Base-by-base conservation (phyloP, 2,113 vertebrate genomes). In the Datnioides undecimradiatus region DNA sequence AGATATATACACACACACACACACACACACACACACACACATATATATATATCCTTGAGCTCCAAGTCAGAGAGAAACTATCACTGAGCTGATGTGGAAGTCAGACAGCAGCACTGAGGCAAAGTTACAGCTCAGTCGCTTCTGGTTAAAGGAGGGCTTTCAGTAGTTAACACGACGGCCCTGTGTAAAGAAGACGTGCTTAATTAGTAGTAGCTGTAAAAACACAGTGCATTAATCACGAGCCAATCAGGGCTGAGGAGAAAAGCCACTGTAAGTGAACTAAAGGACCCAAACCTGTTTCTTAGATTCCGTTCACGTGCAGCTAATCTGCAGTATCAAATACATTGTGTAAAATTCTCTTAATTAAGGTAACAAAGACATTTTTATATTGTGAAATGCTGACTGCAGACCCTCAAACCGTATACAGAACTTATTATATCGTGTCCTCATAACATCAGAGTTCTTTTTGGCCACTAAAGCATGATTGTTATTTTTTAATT, bases 121-220 rank as follows among this genome's bases (percentile, higher is more conserved):
- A 25, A 58, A 71, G 25, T 58, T 29, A 58, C 52, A 25, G 40
- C 68, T 46, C 54, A 34, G 27, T 57, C 67, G 33, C 25, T 31
- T n/a, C 19, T 33, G 19, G 38, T 70, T 11, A 33, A 11, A 9
- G 13, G 25, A 6, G 68, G 29, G 27, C 27, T 34, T 31, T 41
- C 36, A 29, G 49, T 55, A 27, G 23, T 52, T 43, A 57, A 31
- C 52, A 59, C 54, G 12, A 3, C 5, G 69, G 40, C 29, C 31
- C 8, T 12, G 21, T 19, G 54, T n/a, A 14, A 29, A 27, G 34
- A 69, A 40, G 27, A 36, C 12, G 55, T 12, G 19, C 5, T 21
- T 58, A 58, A 58, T 58, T 36, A n/a, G 55, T 12, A n/a, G 31
- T 21, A 58, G 55, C 12, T 58, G 29, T 58, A 58, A 58, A 34